Evolutionary conservation across 2,888 invertebrate species (phyloP), one percentile per base, ranked within the genome.

Genomic region (Neelides folsomi): DNA sequence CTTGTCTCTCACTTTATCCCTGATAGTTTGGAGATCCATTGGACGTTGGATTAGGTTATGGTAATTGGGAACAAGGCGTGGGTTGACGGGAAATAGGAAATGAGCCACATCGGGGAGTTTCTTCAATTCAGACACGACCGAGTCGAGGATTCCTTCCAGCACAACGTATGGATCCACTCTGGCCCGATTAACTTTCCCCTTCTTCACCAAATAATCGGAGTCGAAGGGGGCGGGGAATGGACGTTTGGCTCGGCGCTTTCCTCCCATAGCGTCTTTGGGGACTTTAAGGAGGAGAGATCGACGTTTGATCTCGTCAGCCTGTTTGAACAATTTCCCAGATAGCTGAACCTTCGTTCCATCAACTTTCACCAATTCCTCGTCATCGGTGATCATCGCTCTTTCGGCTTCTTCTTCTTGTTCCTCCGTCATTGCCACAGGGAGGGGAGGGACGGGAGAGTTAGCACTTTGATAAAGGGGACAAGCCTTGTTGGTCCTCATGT

Each of bases 111-210:
- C 92, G 0, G 89, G 88, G 69, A 95, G 71, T 66, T 86, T 86
- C 43, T 94, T 76, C 79, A 98, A 82, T 68, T 95, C 89, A 67
- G 89, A 93, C 9, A 94, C 73, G 52, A 97, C 90, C 50, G 81
- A 81, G 68, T 97, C 95, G 41, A 95, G 73, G 59, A 94, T 81
- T 0, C 89, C 86, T 0, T 92, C 88, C 50, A 97, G 72, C 0
- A 95, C 93, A 12, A 98, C 94, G 1, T 94, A 81, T 0, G 98
- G 98, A 73, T 98, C 98, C 0, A 94, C 93, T 40, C 97, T 77
- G 0, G 92, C 76, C 7, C 98, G 74, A 68, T 97, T 93, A 0
- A 90, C 87, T 62, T 83, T 77, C 56, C 79, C 80, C 54, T 83
- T 83, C 16, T 81, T 77, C 63, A 87, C 90, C 5, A 94, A 73